phyloP scores from a whole-genome alignment of 2,113 vertebrate genomes.

The Macroglossus sobrinus region DNA sequence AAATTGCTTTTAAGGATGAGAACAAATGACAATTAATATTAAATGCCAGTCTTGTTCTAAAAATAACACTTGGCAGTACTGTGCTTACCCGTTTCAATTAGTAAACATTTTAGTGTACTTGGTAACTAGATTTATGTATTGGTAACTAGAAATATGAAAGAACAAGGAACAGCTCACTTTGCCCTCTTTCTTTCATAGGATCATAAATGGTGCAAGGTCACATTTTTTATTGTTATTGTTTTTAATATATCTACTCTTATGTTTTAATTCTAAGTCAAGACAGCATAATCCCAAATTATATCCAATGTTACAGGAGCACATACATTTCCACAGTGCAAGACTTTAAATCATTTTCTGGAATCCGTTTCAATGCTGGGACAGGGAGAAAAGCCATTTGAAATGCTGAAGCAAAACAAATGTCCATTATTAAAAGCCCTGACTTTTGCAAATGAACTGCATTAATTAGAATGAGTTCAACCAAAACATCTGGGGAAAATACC shows the following conservation, averaged over 20 bases:
- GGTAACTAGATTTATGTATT: background rate
- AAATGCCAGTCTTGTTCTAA: conserved; percentile 26
- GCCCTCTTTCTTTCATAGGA: conserved; percentile 2
- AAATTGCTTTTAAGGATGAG: conserved; percentile 34
- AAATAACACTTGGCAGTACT: conserved; percentile 11
- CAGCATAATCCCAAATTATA: background rate
- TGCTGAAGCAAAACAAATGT: background rate
- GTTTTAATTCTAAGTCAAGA: conserved; percentile 29
- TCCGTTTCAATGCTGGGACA: background rate
- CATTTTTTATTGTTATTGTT: background rate
- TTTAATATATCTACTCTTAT: conserved; percentile 1
- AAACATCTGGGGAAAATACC: background rate
- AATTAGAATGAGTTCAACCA: background rate
- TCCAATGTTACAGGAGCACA: background rate
- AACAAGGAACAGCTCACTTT: conserved; percentile 13
- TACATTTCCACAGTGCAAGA: background rate
- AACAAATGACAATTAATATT: conserved; percentile 45
- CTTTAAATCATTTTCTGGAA: background rate
- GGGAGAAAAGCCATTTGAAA: background rate
- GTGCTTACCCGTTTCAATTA: conserved; percentile 26
- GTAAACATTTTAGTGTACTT: conserved; percentile 24
- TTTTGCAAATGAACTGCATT: conserved; percentile 28
- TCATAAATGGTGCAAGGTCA: conserved; percentile 13
- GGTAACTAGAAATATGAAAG: background rate
- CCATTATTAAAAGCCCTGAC: background rate